phyloP scores from a whole-genome alignment of 2,888 invertebrate species.

The Parnassius glacialis region DNA sequence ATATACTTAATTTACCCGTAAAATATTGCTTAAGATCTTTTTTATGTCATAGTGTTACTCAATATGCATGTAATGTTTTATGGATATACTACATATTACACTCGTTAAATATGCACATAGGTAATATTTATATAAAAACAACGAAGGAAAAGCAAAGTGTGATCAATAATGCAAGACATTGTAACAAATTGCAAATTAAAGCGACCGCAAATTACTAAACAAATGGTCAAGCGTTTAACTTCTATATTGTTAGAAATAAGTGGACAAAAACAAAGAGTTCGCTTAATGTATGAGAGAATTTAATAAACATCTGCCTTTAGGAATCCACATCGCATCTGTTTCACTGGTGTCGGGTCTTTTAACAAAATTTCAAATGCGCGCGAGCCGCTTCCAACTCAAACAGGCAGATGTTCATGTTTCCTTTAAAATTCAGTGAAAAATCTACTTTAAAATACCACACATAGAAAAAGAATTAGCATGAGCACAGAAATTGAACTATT shows the following conservation, averaged over 20 bases:
- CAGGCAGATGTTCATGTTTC: conserved; percentile 69
- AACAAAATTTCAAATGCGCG: conserved; percentile 74
- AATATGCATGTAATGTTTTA: no score
- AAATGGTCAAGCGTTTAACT: conserved; percentile 68
- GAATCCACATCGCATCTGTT: conserved; percentile 80
- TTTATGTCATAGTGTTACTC: no score
- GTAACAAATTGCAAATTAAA: conserved; percentile 59
- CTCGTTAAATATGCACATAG: no score
- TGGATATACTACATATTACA: no score
- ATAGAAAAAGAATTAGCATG: conserved; percentile 35
- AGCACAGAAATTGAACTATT: conserved; percentile 27
- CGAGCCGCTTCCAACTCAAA: conserved; percentile 59
- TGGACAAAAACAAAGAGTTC: conserved; percentile 69
- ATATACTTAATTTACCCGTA: no score
- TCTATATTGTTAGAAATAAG: conserved; percentile 61
- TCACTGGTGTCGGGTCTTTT: conserved; percentile 56
- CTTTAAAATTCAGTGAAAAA: conserved; percentile 30
- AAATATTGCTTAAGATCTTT: no score
- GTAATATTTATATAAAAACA: no score
- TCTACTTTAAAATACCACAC: conserved; percentile 34
- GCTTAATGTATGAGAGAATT: conserved; percentile 75
- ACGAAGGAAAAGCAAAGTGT: neutral
- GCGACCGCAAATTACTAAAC: conserved; percentile 65
- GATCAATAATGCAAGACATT: conserved; percentile 42
- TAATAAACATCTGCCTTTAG: conserved; percentile 76